phyloP scores from a whole-genome alignment of 1,140 invertebrate genomes.

The Hetaerina americana region DNA sequence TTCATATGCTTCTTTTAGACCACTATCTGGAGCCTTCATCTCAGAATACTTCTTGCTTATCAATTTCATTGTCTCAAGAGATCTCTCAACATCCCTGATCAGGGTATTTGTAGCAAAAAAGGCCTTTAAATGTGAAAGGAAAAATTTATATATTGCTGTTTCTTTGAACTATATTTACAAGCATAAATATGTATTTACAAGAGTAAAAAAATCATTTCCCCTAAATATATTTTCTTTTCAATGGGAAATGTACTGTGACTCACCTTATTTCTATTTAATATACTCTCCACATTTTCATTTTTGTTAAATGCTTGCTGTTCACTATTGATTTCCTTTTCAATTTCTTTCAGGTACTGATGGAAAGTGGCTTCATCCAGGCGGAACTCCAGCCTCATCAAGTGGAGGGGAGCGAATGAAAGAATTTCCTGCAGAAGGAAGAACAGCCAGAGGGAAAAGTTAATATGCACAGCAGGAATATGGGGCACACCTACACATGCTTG shows the following conservation, averaged over 20 bases:
- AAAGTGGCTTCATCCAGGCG: conserved; percentile 72
- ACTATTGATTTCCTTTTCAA: conserved; percentile 74
- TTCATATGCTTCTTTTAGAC: conserved; percentile 46
- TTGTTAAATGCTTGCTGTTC: conserved; percentile 75
- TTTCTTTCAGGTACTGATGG: conserved; percentile 69
- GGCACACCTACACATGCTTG: too few species aligned
- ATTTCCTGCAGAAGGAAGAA: conserved; percentile 38
- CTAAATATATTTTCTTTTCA: too few species aligned
- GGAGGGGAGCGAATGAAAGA: conserved; percentile 61
- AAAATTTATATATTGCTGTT: not conserved
- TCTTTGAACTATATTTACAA: not conserved
- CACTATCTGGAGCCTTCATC: conserved; percentile 46
- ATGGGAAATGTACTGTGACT: conserved; percentile 3
- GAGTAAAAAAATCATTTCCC: too few species aligned
- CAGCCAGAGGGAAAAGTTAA: too few species aligned
- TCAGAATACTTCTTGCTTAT: conserved; percentile 48
- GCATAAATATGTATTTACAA: not conserved
- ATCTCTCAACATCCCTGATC: conserved; percentile 54
- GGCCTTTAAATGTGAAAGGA: conserved; percentile 22
- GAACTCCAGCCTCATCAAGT: conserved; percentile 82
- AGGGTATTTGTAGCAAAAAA: conserved; percentile 52
- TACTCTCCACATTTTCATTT: conserved; percentile 65
- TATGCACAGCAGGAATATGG: too few species aligned
- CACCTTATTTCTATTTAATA: conserved; percentile 59
- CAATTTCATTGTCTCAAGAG: conserved; percentile 59